phyloP scores from a whole-genome alignment of 2,113 vertebrate species.

The Saimiri boliviensis region DNA sequence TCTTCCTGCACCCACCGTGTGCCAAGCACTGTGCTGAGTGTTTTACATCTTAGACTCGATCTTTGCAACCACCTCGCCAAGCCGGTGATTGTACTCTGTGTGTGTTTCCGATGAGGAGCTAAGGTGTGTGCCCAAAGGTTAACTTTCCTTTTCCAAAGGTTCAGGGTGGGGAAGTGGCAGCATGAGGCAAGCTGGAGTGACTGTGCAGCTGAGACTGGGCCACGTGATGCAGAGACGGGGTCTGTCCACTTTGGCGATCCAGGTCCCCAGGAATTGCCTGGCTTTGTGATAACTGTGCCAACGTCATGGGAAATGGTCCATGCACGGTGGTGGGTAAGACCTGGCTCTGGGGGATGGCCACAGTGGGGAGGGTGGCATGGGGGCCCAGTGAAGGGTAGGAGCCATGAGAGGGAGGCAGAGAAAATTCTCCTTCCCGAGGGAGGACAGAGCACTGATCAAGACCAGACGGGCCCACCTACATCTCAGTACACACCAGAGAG shows the following conservation, averaged over 20 bases:
- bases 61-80: neutral
- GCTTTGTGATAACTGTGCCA: neutral
- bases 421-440: neutral
- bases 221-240: neutral
- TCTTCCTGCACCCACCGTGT: neutral
- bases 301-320: neutral
- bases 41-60: fast-evolving
- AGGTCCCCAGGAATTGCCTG: neutral
- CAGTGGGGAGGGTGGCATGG: neutral
- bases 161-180: neutral
- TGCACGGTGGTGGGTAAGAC: neutral
- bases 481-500: neutral
- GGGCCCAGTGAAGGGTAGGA: neutral
- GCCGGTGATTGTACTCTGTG: no score
- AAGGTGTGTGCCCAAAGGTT: neutral
- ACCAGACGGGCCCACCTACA: neutral
- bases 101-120: neutral
- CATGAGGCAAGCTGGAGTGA: neutral
- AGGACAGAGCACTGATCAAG: no score
- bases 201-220: fast-evolving
- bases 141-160: neutral
- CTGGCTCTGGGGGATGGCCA: neutral
- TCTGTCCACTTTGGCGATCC: no score
- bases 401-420: no score
- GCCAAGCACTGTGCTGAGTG: neutral